Evolutionary conservation across 2,888 invertebrate species (phyloP), one percentile per base, ranked within the genome.

Genomic region (Agonum fuliginosum): DNA sequence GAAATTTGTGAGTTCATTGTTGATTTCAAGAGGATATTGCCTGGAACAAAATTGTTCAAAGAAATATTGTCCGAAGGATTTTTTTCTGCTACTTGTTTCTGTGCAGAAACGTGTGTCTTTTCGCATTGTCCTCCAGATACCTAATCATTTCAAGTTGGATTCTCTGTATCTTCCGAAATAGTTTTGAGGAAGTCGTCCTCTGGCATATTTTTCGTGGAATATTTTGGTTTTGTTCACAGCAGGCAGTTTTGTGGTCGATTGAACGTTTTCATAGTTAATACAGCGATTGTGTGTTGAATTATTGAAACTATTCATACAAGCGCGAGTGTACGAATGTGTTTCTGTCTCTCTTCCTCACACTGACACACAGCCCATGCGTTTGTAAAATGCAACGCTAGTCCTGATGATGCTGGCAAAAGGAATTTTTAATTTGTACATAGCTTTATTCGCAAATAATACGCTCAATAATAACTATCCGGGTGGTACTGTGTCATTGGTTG

Each of bases 391-490:
- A 62, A 6, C 27, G 54, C 30, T 17, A 20, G 12, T 19, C 41
- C 14, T 34, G 51, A 51, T 72, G 72, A 72, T 20, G 51, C 51
- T 12, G 34, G 51, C 72, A 72, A 72, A 72, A 72, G 72, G 72
- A 72, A 72, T 72, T 72, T 72, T 72, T 72, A 72, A 72, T 72
- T 72, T 72, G 37, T 51, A 54, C 34, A 30, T 62, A 62, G 58
- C 58, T 58, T 58, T 72, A 72, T 72, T 30, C 48, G 34, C 72
- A 54, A 72, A 72, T 72, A 72, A 48, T 72, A 72, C 54, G 51
- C 3, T 34, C 72, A 51, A 51, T 51, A 51, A 48, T 71, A 48
- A 71, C 51, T 72, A 41, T 41, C 41, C 6, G n/a, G n/a, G 19
- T 12, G 20, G 43, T 24, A 69, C 27, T 69, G 43, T 69, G 46